Conservation (phyloP, 53 echinoderm and acorn worm species). For the Holothuria scabra region DNA sequence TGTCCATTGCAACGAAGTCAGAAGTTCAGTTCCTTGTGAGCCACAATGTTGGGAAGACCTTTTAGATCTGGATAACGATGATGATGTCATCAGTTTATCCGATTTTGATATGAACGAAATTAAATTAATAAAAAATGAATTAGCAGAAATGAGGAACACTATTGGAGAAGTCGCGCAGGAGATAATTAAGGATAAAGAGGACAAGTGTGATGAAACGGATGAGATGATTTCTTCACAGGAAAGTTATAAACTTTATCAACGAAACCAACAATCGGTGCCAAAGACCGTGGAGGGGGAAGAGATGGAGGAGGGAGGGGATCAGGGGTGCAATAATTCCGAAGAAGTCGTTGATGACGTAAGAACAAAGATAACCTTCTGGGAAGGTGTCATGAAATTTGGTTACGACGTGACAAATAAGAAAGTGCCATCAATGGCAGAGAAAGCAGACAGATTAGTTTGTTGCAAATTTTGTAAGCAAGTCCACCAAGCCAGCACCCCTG, state of each 20-base stretch:
- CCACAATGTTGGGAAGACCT: constrained; percentile 42
- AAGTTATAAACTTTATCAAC: no score
- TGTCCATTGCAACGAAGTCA: neutral
- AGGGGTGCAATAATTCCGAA: no score
- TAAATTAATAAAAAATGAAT: constrained; percentile 3
- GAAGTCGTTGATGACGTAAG: neutral
- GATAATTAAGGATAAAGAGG: no score
- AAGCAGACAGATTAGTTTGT: constrained; percentile 4
- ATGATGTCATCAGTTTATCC: constrained; percentile 15
- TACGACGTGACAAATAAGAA: neutral
- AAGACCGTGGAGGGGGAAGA: no score
- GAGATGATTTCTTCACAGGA: no score
- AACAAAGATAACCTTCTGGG: constrained; percentile 38
- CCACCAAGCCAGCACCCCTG: neutral
- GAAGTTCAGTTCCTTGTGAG: neutral
- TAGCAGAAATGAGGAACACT: constrained; percentile 14
- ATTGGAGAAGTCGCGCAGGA: neutral
- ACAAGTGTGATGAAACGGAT: no score
- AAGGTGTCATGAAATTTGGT: constrained; percentile 22
- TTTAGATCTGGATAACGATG: constrained; percentile 12
- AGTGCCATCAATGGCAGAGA: neutral
- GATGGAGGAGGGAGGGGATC: no score
- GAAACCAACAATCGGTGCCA: no score
- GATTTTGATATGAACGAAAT: constrained; percentile 40
- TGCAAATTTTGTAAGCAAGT: neutral